These are phyloP conservation scores for Trachythela sp. DNA, from an alignment of 64 coral and sea anemone species.

Conservation along the genomic window DNA sequence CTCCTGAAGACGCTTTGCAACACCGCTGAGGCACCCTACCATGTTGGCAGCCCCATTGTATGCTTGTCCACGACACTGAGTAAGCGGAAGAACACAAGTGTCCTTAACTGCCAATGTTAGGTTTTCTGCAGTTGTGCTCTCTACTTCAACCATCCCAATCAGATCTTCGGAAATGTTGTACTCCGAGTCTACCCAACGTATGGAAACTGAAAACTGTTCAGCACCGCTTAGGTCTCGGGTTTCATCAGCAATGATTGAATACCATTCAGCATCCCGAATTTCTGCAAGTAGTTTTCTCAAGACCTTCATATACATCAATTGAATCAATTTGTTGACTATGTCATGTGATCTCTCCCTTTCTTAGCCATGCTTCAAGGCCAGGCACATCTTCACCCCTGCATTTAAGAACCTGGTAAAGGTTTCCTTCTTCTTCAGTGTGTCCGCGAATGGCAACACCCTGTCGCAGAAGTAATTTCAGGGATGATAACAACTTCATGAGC, in stretches of 20 bases:
- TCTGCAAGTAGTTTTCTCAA: neutral
- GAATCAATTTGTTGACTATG: neutral
- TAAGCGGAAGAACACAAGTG: neutral
- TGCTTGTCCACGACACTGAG: constrained; percentile 12
- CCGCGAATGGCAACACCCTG: neutral
- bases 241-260: neutral
- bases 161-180: constrained; percentile 2
- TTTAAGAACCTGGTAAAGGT: neutral
- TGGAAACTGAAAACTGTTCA: neutral
- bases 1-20: neutral
- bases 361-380: neutral
- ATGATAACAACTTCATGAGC: neutral
- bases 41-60: neutral
- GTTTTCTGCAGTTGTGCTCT: neutral
- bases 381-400: neutral
- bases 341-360: neutral
- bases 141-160: neutral
- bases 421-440: neutral
- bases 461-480: neutral
- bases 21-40: neutral
- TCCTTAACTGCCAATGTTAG: neutral
- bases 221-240: neutral
- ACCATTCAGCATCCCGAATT: neutral
- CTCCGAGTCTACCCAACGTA: neutral
- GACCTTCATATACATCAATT: neutral